These are phyloP conservation scores for Andrena marginata DNA, from an alignment of 2,888 invertebrate genomes.

Conservation along the genomic window DNA sequence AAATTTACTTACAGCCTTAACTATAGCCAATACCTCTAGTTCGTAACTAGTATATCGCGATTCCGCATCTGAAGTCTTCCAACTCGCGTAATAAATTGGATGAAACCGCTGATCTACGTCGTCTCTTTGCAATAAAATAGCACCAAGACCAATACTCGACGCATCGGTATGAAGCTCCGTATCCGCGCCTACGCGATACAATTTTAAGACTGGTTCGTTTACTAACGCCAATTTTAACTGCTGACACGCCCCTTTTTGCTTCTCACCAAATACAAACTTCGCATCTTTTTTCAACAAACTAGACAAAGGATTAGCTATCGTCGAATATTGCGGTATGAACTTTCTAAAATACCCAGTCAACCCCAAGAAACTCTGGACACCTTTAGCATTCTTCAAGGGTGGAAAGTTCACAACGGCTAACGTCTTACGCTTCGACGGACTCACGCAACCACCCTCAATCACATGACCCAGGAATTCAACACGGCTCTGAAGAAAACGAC, in stretches of 20 bases:
- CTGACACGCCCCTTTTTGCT: background rate
- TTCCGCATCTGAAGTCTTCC: conserved; percentile 66
- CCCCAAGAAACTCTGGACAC: conserved; percentile 51
- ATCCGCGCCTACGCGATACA: background rate
- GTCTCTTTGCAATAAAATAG: conserved; percentile 64
- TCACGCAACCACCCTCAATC: background rate
- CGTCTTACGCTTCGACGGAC: conserved; percentile 41
- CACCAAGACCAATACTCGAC: conserved; percentile 56
- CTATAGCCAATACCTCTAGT: conserved; percentile 25
- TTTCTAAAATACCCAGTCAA: conserved; percentile 67
- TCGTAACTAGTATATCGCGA: conserved; percentile 43
- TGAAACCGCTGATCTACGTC: conserved; percentile 54
- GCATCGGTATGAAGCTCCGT: conserved; percentile 10
- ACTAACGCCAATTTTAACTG: background rate
- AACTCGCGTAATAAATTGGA: conserved; percentile 67
- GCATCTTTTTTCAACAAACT: conserved; percentile 59
- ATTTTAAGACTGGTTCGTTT: background rate
- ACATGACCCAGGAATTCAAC: conserved; percentile 19
- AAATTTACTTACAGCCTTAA: conserved; percentile 6
- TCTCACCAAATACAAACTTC: background rate
- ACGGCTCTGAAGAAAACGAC: background rate
- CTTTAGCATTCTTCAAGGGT: conserved; percentile 2
- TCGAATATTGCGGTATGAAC: conserved; percentile 58
- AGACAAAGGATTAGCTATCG: conserved; percentile 72
- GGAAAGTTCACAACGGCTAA: conserved; percentile 59